A percentile compares a stretch with the other conserved stretches of the same genome.
phyloP scores from a whole-genome alignment of 2,113 vertebrate genomes.

The Tetraodon nigroviridis region DNA sequence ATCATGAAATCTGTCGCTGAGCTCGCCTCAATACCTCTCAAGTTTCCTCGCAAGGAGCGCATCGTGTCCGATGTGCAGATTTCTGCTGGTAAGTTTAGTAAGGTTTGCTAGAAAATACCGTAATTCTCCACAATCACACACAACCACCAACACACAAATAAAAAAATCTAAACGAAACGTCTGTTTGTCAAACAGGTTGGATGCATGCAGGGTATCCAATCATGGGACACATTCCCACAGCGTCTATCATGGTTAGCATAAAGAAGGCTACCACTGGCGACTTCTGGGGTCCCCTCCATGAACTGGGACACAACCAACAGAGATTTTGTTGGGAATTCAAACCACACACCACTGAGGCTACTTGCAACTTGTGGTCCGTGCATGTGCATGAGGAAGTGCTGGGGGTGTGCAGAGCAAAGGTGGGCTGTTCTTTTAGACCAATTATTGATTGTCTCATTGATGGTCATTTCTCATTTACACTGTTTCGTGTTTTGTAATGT shows the following conservation, averaged over 20 bases:
- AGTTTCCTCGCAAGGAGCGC: constrained; percentile 79
- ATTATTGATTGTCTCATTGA: not conserved
- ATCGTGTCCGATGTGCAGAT: constrained; percentile 81
- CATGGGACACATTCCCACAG: constrained; percentile 42
- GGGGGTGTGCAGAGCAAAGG: constrained; percentile 48
- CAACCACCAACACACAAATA: no score
- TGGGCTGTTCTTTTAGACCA: not conserved
- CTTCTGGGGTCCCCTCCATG: constrained; percentile 67
- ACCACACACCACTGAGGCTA: constrained; percentile 75
- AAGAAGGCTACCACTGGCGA: constrained; percentile 5
- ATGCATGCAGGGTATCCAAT: constrained; percentile 82
- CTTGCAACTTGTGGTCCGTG: constrained; percentile 82
- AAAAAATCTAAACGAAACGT: not conserved
- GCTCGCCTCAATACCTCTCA: constrained; percentile 70
- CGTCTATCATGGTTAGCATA: constrained; percentile 13
- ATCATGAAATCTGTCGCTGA: constrained; percentile 76
- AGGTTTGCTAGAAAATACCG: not conserved
- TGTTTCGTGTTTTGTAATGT: not conserved
- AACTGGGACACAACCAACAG: constrained; percentile 82
- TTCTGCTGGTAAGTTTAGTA: constrained; percentile 62
- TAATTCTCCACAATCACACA: not conserved
- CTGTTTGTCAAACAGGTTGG: constrained; percentile 60
- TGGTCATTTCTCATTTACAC: not conserved
- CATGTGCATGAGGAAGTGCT: constrained; percentile 72
- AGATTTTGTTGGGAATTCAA: constrained; percentile 74